Conservation (phyloP, 2,797 vertebrate species). For the Cyclura pinguis region DNA sequence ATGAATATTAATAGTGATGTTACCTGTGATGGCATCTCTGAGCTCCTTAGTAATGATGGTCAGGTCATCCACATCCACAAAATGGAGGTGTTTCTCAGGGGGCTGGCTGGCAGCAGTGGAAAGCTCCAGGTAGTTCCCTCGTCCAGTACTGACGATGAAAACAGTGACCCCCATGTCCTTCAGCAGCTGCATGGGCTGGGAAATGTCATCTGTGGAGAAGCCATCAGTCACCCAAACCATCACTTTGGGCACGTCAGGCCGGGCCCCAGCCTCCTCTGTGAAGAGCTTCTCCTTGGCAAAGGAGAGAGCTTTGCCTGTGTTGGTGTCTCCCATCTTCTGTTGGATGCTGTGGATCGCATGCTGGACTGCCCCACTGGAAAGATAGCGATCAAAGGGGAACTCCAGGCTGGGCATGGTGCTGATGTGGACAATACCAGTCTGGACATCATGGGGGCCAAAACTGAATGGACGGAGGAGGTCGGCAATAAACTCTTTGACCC, state of each 20-base stretch:
- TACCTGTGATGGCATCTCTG: conserved; percentile 88
- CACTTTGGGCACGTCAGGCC: conserved; percentile 88
- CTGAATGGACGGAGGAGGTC: conserved; percentile 88
- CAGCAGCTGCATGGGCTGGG: conserved; percentile 86
- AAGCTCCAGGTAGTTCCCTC: conserved; percentile 88
- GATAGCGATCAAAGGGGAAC: conserved; percentile 86
- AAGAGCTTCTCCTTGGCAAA: conserved; percentile 84
- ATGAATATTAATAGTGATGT: too few species aligned
- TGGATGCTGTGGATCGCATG: conserved; percentile 79
- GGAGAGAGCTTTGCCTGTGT: conserved; percentile 88
- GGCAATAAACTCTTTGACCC: conserved; percentile 89
- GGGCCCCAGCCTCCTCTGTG: conserved; percentile 76
- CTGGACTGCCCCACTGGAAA: conserved; percentile 74
- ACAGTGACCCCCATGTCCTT: conserved; percentile 87
- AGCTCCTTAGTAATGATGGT: conserved; percentile 89
- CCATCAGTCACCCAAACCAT: conserved; percentile 97
- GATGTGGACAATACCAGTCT: conserved; percentile 89
- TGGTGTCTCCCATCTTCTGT: conserved; percentile 93
- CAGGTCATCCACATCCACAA: conserved; percentile 95
- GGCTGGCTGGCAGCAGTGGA: conserved; percentile 87
- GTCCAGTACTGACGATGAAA: conserved; percentile 92
- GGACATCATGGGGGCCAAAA: conserved; percentile 87
- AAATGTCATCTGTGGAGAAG: conserved; percentile 89
- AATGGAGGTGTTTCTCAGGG: conserved; percentile 85
- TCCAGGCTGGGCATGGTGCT: conserved; percentile 88